Base-by-base conservation (phyloP, 2,888 invertebrate genomes). In the Drosophila fungiperda region DNA sequence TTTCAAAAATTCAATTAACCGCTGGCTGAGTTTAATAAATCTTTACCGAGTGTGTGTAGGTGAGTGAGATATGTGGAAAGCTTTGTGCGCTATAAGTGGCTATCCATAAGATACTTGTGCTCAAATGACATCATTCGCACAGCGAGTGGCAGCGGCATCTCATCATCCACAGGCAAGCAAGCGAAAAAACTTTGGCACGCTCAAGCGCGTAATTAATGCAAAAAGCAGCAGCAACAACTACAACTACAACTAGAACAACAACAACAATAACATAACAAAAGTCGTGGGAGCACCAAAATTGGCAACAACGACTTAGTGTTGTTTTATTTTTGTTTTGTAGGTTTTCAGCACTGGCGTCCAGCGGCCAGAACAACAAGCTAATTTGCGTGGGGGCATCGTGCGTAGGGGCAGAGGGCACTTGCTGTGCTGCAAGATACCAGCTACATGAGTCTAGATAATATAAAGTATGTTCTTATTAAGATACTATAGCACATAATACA, bases 191-290 rank as follows among this genome's bases (percentile, higher is more conserved):
- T 64, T 80, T 87, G 80, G 82, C 77, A 89, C 82, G 88, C 83
- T 87, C 88, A 87, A 77, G 81, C 90, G 87, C 90, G 89, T 89
- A 88, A 88, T 87, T 87, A 89, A 87, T 87, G 87, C 90, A 89
- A 80, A 83, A 80, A 73, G 64, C 72, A 60, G 66, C 69, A 78
- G 33, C 49, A 57, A 33, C 60, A 64, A 38, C 60, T 62, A 68
- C 58, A 42, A 48, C 59, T 49, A 58, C 48, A n/a, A 42, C 42
- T 58, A 20, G 17, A 49, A 40, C 35, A 23, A 26, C 29, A 54
- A 60, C 38, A 36, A 49, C 35, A 42, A 49, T 23, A 81, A 58
- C 55, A 59, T 52, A 57, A 71, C 64, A 59, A 77, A 85, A 82
- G 80, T 83, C 68, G 86, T 89, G 86, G 86, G 86, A 85, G 86